Percentiles rank a stretch among this genome's conserved stretches.
Conservation (phyloP, 2,888 invertebrate species). For the Ganaspis brasiliensis region DNA sequence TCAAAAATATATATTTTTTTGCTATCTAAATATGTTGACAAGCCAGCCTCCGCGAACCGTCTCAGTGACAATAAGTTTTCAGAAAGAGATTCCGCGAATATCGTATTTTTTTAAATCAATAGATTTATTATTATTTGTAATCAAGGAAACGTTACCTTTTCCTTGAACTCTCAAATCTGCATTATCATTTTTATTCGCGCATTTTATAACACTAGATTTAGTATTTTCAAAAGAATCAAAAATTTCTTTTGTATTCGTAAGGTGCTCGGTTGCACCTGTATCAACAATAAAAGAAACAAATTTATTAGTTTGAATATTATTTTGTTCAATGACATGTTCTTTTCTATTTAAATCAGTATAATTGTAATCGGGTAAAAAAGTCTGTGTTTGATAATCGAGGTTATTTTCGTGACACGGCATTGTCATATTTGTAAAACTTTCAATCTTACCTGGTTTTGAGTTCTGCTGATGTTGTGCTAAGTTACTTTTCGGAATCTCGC, state of each 20-base stretch:
- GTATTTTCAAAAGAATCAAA: slow-evolving; percentile 34
- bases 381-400: background rate
- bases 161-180: slow-evolving; percentile 45
- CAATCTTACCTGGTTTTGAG: background rate
- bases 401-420: background rate
- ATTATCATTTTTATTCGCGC: slow-evolving; percentile 47
- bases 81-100: slow-evolving; percentile 20
- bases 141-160: slow-evolving; percentile 24
- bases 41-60: slow-evolving; percentile 40
- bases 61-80: slow-evolving; percentile 38
- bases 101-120: slow-evolving; percentile 40
- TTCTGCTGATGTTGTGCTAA: background rate
- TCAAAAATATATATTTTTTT: slow-evolving; percentile 8
- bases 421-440: background rate
- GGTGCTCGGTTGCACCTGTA: slow-evolving; percentile 50
- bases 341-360: background rate
- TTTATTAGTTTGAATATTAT: background rate
- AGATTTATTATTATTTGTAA: background rate
- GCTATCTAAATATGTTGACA: background rate
- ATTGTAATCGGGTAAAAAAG: background rate
- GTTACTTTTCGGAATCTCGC: background rate
- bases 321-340: background rate
- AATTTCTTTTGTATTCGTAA: slow-evolving; percentile 47
- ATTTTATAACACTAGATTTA: slow-evolving; percentile 47
- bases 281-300: slow-evolving; percentile 46